Conservation (phyloP, 2,888 invertebrate genomes). For the Linnaemya vulpina region DNA sequence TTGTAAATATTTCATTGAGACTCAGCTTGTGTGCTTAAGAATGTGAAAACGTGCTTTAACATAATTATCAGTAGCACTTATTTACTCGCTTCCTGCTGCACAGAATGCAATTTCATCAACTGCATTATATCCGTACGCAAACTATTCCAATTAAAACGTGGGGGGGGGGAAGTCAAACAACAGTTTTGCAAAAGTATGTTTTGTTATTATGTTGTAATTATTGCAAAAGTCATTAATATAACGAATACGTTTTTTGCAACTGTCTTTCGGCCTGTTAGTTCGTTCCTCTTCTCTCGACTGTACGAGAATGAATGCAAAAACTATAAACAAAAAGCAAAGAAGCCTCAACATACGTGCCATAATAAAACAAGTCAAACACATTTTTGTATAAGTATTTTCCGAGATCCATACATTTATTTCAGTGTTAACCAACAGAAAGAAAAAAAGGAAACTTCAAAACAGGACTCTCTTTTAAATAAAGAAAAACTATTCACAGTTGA, state of each 20-base stretch:
- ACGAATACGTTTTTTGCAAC: constrained; percentile 58
- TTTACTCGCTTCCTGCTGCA: not conserved
- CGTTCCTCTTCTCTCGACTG: not conserved
- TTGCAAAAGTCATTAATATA: constrained; percentile 69
- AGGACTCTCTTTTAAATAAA: constrained; percentile 24
- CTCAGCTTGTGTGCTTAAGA: not conserved
- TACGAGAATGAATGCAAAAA: not conserved
- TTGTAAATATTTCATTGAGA: not conserved
- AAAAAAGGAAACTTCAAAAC: constrained; percentile 20
- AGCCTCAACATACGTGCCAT: not conserved
- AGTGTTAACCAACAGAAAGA: not conserved
- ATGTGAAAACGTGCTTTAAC: not conserved
- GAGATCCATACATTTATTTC: not conserved
- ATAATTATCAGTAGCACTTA: not conserved
- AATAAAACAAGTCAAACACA: not conserved
- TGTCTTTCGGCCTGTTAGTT: constrained; percentile 25
- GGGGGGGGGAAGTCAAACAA: constrained; percentile 1
- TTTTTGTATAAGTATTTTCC: no score
- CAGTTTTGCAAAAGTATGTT: constrained; percentile 26
- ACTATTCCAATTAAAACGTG: constrained; percentile 56
- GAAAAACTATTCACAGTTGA: constrained; percentile 14
- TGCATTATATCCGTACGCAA: constrained; percentile 30
- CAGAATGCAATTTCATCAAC: constrained; percentile 30
- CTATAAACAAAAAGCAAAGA: constrained; percentile 10
- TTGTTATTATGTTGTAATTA: constrained; percentile 64